phyloP scores from a whole-genome alignment of 1,140 invertebrate species.

The Bombus consobrinus region DNA sequence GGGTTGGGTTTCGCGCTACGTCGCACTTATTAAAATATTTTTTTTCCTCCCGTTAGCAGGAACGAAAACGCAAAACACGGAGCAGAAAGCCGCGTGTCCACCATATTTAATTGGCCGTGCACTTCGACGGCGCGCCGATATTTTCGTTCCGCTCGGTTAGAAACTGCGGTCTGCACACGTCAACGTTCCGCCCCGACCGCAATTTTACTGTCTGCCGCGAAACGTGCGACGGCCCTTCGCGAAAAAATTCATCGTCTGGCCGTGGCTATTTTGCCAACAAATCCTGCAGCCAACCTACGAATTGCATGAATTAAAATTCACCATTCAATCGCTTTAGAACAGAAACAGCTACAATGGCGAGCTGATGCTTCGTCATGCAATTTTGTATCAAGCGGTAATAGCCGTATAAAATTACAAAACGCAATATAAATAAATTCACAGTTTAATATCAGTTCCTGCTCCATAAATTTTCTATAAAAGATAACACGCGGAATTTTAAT shows the following conservation, averaged over 20 bases:
- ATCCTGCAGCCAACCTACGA: neutral
- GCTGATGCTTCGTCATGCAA: neutral
- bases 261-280: neutral
- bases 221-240: constrained; percentile 14
- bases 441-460: neutral
- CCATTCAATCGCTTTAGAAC: too few relatives aligned
- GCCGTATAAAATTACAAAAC: neutral
- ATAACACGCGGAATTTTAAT: neutral
- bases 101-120: constrained; percentile 64
- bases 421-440: too few relatives aligned
- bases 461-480: neutral
- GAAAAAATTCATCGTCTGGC: constrained; percentile 16
- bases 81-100: neutral
- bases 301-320: neutral
- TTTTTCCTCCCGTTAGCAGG: neutral
- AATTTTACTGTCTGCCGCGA: constrained; percentile 59
- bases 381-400: neutral
- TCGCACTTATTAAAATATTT: constrained; percentile 49
- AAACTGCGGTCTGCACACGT: constrained; percentile 56
- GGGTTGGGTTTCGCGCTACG: neutral
- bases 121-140: constrained; percentile 50
- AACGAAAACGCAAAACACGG: constrained; percentile 10
- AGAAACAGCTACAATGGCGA: too few relatives aligned
- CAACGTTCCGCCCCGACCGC: constrained; percentile 56
- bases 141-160: constrained; percentile 67